These are phyloP conservation scores for Chloropsis cyanopogon DNA, from an alignment of 2,113 vertebrate genomes.

Conservation along the genomic window DNA sequence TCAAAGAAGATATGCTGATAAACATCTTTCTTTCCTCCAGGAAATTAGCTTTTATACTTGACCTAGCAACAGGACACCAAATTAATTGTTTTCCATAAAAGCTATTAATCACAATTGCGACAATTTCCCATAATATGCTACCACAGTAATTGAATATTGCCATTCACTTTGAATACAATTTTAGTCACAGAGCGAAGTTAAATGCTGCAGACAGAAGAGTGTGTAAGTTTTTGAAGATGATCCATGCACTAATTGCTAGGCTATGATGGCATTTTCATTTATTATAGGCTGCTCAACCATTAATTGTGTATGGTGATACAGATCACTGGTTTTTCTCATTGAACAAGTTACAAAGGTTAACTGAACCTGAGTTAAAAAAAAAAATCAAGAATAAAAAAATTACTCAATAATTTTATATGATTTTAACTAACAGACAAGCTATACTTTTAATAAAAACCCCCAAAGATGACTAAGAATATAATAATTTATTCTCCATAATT, in stretches of 20 bases:
- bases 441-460: not conserved
- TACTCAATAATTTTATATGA: not conserved
- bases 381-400: not conserved
- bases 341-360: conserved; percentile 65
- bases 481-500: not conserved
- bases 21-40: conserved; percentile 55
- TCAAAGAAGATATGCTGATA: conserved; percentile 49
- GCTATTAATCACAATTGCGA: conserved; percentile 72
- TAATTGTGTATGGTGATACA: conserved; percentile 57
- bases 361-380: not conserved
- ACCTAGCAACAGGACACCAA: conserved; percentile 70
- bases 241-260: conserved; percentile 69
- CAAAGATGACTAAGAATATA: not conserved
- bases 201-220: conserved; percentile 45
- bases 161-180: conserved; percentile 58
- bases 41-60: conserved; percentile 73
- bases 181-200: conserved; percentile 61
- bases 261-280: conserved; percentile 68
- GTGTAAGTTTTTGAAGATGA: conserved; percentile 61
- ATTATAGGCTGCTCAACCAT: conserved; percentile 47
- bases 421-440: not conserved
- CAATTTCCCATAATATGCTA: conserved; percentile 60
- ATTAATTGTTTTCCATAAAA: conserved; percentile 74
- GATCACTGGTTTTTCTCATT: conserved; percentile 65
- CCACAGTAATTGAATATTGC: conserved; percentile 66